Evolutionary conservation across 2,797 vertebrate genomes (phyloP).

Genomic region (Apogon talboti): DNA sequence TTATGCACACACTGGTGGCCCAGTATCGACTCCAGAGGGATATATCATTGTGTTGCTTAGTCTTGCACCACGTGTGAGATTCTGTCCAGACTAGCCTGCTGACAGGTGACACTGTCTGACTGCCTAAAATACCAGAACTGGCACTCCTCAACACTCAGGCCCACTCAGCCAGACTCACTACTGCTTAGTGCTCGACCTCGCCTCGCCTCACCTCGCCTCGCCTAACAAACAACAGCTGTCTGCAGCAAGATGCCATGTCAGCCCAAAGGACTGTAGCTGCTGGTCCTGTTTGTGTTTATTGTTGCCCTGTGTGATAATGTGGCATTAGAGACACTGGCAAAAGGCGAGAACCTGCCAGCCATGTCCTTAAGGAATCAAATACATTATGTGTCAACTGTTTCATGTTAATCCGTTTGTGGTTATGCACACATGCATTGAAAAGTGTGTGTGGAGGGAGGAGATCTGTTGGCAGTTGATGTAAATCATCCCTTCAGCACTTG

Average conservation of each 20-base stretch:
- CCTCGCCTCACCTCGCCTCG: slow-evolving; percentile 61
- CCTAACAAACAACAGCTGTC: slow-evolving; percentile 81
- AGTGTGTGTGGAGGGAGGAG: slow-evolving; percentile 19
- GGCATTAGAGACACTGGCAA: slow-evolving; percentile 12
- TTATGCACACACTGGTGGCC: slow-evolving; percentile 53
- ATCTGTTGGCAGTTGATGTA: slow-evolving; percentile 57
- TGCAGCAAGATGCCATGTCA: slow-evolving; percentile 60
- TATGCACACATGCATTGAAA: background rate
- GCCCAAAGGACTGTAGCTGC: slow-evolving; percentile 45
- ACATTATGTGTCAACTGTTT: slow-evolving; percentile 39
- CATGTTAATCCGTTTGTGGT: slow-evolving; percentile 25
- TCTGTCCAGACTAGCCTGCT: slow-evolving; percentile 78
- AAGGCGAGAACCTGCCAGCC: slow-evolving; percentile 41
- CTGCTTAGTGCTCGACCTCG: slow-evolving; percentile 65
- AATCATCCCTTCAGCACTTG: slow-evolving; percentile 69
- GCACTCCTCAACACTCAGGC: slow-evolving; percentile 70
- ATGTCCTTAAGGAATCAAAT: slow-evolving; percentile 34
- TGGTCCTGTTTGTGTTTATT: slow-evolving; percentile 46
- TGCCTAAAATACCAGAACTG: slow-evolving; percentile 80
- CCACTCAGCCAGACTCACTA: slow-evolving; percentile 46
- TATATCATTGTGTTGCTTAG: slow-evolving; percentile 65
- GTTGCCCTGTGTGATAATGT: slow-evolving; percentile 17
- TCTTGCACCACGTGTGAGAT: slow-evolving; percentile 63
- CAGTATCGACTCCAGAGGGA: slow-evolving; percentile 49
- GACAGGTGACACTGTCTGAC: slow-evolving; percentile 82